A percentile compares a stretch with the other conserved stretches of the same genome.
Conservation (phyloP, 2,888 invertebrate genomes). For the Pachymerium ferrugineum region DNA sequence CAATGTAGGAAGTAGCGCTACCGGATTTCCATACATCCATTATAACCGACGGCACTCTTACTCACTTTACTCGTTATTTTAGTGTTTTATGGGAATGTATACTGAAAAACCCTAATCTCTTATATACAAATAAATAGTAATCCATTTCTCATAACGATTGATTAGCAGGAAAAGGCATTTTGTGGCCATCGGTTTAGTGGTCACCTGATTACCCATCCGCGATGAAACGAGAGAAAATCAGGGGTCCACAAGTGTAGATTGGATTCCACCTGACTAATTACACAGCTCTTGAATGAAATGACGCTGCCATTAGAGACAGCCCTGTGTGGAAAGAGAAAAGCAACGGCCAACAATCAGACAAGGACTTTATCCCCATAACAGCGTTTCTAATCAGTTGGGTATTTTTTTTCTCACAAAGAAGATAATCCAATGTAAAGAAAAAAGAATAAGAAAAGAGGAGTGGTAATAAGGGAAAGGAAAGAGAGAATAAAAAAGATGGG, state of each 20-base stretch:
- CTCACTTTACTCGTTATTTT: no score
- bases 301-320: not conserved
- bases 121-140: no score
- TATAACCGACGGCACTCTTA: no score
- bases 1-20: no score
- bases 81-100: no score
- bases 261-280: constrained; percentile 1
- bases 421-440: not conserved
- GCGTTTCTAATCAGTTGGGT: not conserved
- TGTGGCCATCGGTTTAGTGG: not conserved
- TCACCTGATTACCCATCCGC: not conserved
- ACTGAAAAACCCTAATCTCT: no score
- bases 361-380: not conserved
- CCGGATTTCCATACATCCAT: no score
- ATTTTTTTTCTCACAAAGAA: not conserved
- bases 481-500: not conserved
- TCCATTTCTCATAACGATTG: no score
- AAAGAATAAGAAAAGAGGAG: not conserved
- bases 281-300: not conserved
- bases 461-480: not conserved
- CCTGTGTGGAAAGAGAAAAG: not conserved
- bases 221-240: not conserved
- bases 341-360: not conserved
- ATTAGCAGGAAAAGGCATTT: no score
- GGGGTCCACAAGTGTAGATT: not conserved